These are phyloP conservation scores for Mesocricetus auratus DNA, from an alignment of 2,113 vertebrate species.

Conservation along the genomic window DNA sequence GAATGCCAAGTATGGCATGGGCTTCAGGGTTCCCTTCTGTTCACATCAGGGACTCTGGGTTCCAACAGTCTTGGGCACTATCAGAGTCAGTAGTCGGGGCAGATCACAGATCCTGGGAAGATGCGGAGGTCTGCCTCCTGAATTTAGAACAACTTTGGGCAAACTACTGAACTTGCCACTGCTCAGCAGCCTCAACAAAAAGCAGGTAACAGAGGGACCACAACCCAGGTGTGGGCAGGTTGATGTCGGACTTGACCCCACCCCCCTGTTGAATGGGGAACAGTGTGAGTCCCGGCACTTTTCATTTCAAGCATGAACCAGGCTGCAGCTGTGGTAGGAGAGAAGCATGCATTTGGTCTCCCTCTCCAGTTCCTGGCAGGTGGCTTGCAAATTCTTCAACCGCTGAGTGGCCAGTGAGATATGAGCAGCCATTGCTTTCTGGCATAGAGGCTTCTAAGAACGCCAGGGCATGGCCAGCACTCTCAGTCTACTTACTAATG, in stretches of 20 bases:
- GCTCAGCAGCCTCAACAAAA: not conserved
- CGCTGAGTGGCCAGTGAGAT: too few species aligned
- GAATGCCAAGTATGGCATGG: too few species aligned
- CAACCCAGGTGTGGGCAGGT: not conserved
- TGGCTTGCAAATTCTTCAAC: not conserved
- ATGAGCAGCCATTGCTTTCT: not conserved
- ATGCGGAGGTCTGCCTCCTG: not conserved
- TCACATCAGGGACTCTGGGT: not conserved
- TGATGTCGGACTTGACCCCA: not conserved
- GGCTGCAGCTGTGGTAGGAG: not conserved
- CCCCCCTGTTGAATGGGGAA: not conserved
- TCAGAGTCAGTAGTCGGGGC: not conserved
- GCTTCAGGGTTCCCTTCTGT: not conserved
- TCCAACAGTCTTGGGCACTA: fast-evolving
- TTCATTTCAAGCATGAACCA: not conserved
- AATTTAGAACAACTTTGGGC: not conserved
- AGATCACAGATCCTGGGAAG: too few species aligned
- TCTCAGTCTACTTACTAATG: too few species aligned
- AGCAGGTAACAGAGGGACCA: not conserved
- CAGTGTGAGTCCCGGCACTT: not conserved
- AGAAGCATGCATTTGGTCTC: not conserved
- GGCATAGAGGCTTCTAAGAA: not conserved
- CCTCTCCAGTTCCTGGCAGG: not conserved
- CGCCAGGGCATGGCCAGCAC: too few species aligned
- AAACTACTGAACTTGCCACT: not conserved